Conservation (phyloP, 2,888 invertebrate species). For the Oligia strigilis region DNA sequence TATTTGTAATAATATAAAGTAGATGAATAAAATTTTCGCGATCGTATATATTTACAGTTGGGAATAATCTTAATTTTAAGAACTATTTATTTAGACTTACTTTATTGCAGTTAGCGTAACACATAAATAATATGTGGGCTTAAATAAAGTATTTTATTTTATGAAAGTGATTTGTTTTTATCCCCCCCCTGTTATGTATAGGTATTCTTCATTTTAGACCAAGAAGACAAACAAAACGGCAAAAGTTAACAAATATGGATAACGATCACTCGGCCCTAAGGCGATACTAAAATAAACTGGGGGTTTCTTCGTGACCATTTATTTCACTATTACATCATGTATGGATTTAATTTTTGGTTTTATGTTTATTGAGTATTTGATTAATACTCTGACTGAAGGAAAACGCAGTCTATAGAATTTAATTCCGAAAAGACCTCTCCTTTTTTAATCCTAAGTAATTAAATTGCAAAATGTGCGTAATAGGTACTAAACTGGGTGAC, state of each 20-base stretch:
- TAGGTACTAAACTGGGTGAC: no score
- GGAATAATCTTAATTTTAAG: slow-evolving; percentile 78
- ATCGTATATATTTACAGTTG: slow-evolving; percentile 73
- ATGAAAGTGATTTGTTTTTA: slow-evolving; percentile 64
- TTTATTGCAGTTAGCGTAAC: slow-evolving; percentile 81
- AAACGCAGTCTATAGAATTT: no score
- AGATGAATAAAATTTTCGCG: slow-evolving; percentile 54
- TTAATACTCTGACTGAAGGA: no score
- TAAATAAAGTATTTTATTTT: slow-evolving; percentile 90
- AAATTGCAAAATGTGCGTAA: no score
- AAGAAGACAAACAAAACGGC: neutral
- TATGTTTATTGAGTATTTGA: no score
- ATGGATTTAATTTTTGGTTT: no score
- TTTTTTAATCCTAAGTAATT: no score
- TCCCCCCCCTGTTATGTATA: neutral
- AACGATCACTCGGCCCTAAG: no score
- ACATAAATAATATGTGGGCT: slow-evolving; percentile 85
- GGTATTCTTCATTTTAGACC: neutral
- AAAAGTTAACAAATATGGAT: slow-evolving; percentile 1
- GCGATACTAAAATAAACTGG: no score
- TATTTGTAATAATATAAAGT: slow-evolving; percentile 61
- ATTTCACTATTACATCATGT: no score
- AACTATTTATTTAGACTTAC: slow-evolving; percentile 84
- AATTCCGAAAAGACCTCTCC: no score
- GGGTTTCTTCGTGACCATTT: no score